phyloP scores from a whole-genome alignment of 2,797 vertebrate genomes.

The Enteromius afrohamiltoni region DNA sequence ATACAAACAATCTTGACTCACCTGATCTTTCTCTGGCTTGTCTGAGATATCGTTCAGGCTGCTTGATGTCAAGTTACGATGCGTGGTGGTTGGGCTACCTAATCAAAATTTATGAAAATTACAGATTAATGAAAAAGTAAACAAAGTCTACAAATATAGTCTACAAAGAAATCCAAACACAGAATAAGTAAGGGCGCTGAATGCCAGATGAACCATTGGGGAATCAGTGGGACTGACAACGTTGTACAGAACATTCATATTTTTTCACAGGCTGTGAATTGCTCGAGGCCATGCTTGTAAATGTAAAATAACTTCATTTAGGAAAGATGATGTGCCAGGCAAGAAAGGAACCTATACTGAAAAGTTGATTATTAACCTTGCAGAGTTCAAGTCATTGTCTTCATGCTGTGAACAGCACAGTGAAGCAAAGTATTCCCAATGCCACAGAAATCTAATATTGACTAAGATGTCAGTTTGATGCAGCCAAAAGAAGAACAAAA shows the following conservation, averaged over 20 bases:
- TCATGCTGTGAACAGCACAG: slow-evolving; percentile 45
- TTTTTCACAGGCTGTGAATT: background rate
- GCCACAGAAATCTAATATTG: slow-evolving; percentile 69
- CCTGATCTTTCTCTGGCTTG: slow-evolving; percentile 98
- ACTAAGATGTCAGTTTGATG: slow-evolving; percentile 79
- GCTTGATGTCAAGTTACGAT: slow-evolving; percentile 89
- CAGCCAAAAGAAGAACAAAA: slow-evolving; percentile 66
- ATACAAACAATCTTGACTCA: slow-evolving; percentile 69
- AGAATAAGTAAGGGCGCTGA: background rate
- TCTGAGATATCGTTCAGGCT: slow-evolving; percentile 96
- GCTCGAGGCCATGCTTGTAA: slow-evolving; percentile 9
- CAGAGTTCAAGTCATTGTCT: slow-evolving; percentile 28
- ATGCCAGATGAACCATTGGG: background rate
- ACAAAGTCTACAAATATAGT: slow-evolving; percentile 39
- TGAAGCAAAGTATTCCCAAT: slow-evolving; percentile 54
- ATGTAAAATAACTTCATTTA: background rate
- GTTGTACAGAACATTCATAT: background rate
- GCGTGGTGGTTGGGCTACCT: slow-evolving; percentile 91
- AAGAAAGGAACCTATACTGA: slow-evolving; percentile 23
- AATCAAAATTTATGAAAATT: slow-evolving; percentile 43
- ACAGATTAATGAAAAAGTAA: slow-evolving; percentile 34
- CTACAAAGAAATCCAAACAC: background rate
- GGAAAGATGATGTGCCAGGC: slow-evolving; percentile 18
- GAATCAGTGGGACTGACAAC: background rate
- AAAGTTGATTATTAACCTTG: slow-evolving; percentile 28